phyloP scores from a whole-genome alignment of 2,113 vertebrate genomes.

The Upupa epops region DNA sequence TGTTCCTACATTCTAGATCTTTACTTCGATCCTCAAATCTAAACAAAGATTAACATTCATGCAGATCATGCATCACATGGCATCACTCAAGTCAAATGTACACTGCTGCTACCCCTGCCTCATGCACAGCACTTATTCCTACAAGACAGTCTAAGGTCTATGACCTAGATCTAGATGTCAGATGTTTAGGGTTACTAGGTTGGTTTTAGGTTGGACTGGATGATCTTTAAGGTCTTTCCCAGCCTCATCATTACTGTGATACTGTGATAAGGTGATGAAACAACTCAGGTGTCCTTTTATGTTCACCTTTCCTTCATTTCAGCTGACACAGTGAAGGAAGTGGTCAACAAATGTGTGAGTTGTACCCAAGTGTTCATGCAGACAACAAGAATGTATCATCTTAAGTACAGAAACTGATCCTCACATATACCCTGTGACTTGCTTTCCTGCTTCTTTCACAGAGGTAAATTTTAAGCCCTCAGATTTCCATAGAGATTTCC shows the following conservation, averaged over 20 bases:
- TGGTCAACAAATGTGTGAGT: not conserved
- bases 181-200: too few species aligned
- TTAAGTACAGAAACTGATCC: not conserved
- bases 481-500: not conserved
- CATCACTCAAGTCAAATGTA: not conserved
- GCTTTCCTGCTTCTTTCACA: not conserved
- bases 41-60: not conserved
- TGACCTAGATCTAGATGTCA: too few species aligned
- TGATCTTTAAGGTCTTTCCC: too few species aligned
- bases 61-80: not conserved
- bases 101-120: not conserved
- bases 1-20: too few species aligned
- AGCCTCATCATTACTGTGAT: too few species aligned
- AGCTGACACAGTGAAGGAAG: not conserved
- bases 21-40: not conserved
- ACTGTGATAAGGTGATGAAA: too few species aligned
- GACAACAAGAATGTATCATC: rapidly evolving
- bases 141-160: not conserved
- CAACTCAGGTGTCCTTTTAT: not conserved
- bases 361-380: not conserved
- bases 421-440: not conserved
- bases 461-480: not conserved
- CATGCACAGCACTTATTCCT: not conserved
- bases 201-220: too few species aligned
- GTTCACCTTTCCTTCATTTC: not conserved